Conservation (phyloP, 2,113 vertebrate genomes). For the Pica pica region DNA sequence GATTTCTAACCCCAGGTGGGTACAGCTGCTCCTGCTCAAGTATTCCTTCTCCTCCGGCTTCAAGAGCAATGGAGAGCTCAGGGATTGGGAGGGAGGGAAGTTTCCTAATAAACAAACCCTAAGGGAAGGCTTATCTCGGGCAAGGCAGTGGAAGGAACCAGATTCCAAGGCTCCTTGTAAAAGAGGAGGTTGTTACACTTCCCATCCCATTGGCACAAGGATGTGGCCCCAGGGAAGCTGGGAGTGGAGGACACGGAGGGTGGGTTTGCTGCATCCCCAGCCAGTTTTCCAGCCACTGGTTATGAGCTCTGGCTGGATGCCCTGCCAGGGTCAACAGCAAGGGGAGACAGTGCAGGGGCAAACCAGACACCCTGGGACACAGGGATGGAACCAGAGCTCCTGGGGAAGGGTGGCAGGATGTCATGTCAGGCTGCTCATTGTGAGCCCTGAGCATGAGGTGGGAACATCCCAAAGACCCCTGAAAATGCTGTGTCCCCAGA, state of each 20-base stretch:
- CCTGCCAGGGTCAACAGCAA: not conserved
- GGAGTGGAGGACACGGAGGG: not conserved
- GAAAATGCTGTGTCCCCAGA: fast-evolving
- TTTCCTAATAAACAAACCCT: slow-evolving; percentile 48
- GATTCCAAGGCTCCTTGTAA: not conserved
- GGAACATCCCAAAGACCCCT: not conserved
- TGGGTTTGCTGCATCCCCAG: not conserved
- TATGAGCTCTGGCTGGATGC: not conserved
- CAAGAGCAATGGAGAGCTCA: not conserved
- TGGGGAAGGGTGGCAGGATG: fast-evolving
- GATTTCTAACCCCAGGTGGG: slow-evolving; percentile 37
- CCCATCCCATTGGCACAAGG: not conserved
- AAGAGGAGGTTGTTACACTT: not conserved
- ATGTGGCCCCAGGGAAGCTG: not conserved
- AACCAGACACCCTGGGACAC: not conserved
- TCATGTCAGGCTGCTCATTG: fast-evolving
- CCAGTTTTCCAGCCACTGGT: not conserved
- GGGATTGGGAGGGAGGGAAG: not conserved
- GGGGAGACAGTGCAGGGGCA: not conserved
- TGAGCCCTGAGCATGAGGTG: not conserved
- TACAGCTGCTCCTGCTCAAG: not conserved
- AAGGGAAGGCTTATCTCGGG: slow-evolving; percentile 26
- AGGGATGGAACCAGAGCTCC: not conserved
- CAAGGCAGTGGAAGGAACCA: not conserved
- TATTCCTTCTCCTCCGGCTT: slow-evolving; percentile 6